phyloP scores from a whole-genome alignment of 2,797 vertebrate genomes.

The Poeciliopsis gracilis region DNA sequence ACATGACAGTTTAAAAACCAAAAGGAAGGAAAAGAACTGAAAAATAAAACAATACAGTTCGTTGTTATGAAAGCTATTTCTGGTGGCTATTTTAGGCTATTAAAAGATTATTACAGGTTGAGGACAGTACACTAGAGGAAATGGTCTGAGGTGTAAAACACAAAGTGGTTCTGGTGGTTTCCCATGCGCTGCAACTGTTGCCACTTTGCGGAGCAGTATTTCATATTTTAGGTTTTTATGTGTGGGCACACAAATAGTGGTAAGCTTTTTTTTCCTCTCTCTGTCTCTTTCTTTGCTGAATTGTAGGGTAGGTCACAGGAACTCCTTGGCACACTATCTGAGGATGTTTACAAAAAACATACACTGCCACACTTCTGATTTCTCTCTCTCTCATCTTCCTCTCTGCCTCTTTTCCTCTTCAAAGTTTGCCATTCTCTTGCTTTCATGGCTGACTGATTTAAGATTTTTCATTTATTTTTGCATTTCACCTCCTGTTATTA shows the following conservation, averaged over 20 bases:
- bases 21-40: not conserved
- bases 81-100: slow-evolving; percentile 21
- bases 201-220: slow-evolving; percentile 53
- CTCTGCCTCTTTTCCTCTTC: slow-evolving; percentile 37
- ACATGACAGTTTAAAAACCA: not conserved
- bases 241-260: slow-evolving; percentile 33
- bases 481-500: slow-evolving; percentile 2
- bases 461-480: not conserved
- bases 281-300: slow-evolving; percentile 32
- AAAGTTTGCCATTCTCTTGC: slow-evolving; percentile 16
- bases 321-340: slow-evolving; percentile 54
- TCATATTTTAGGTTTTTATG: slow-evolving; percentile 29
- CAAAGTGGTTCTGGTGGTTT: slow-evolving; percentile 55
- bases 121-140: slow-evolving; percentile 20
- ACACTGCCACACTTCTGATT: slow-evolving; percentile 30
- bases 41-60: slow-evolving; percentile 5
- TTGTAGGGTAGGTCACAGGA: slow-evolving; percentile 50
- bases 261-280: slow-evolving; percentile 30
- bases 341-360: slow-evolving; percentile 43
- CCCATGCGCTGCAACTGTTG: slow-evolving; percentile 57
- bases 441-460: slow-evolving; percentile 5
- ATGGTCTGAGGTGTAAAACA: slow-evolving; percentile 44
- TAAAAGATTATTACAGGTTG: slow-evolving; percentile 32
- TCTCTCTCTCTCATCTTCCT: slow-evolving; percentile 26
- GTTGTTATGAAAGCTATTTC: slow-evolving; percentile 4